Evolutionary conservation across 1,140 invertebrate species (phyloP).

Genomic region (Calephelis nemesis): DNA sequence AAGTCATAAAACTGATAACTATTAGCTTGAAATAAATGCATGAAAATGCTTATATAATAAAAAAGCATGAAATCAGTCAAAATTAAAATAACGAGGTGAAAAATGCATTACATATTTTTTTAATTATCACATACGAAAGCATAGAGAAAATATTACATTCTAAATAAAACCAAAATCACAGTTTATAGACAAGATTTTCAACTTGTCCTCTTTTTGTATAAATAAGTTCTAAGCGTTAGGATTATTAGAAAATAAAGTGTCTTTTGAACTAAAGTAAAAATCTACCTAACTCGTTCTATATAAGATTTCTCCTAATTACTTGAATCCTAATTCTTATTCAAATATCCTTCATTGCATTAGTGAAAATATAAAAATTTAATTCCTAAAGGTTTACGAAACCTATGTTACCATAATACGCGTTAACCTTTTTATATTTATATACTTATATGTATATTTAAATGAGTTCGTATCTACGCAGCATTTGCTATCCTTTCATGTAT

Average conservation of each 20-base stretch:
- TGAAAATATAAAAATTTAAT: constrained; percentile 76
- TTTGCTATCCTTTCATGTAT: constrained; percentile 46
- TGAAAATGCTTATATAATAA: constrained; percentile 38
- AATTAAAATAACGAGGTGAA: constrained; percentile 52
- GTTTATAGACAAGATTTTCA: constrained; percentile 64
- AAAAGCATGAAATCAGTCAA: constrained; percentile 67
- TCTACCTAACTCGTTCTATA: constrained; percentile 60
- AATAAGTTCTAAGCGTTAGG: constrained; percentile 68
- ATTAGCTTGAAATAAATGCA: constrained; percentile 30
- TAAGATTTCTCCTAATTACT: constrained; percentile 58
- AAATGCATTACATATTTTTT: constrained; percentile 55
- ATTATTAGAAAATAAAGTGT: constrained; percentile 59
- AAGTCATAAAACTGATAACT: constrained; percentile 3
- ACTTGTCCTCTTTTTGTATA: constrained; percentile 64
- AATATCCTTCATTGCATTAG: constrained; percentile 70
- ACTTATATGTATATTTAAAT: constrained; percentile 69
- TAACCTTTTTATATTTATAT: constrained; percentile 62
- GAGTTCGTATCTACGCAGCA: constrained; percentile 55
- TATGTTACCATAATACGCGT: constrained; percentile 70
- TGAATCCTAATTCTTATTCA: constrained; percentile 65
- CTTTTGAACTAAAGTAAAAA: constrained; percentile 69
- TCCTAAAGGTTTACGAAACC: constrained; percentile 75
- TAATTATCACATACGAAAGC: constrained; percentile 71
- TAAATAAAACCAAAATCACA: constrained; percentile 79
- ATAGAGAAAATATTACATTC: constrained; percentile 64